phyloP scores from a whole-genome alignment of 2,888 invertebrate species.

The Catocala nupta region DNA sequence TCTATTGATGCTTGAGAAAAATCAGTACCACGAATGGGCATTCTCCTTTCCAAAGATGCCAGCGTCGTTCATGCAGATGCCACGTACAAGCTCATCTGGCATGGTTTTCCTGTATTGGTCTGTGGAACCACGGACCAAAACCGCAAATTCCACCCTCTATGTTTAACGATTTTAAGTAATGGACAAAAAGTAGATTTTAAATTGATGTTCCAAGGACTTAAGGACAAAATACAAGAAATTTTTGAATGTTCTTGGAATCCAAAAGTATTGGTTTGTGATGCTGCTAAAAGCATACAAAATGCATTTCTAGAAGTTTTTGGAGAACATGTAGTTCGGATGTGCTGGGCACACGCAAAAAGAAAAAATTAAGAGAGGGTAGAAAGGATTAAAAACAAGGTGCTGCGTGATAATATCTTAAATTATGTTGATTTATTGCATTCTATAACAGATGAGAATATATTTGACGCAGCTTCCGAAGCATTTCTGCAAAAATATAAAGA shows the following conservation, averaged over 20 bases:
- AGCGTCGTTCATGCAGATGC: background rate
- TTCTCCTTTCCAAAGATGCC: too few relatives aligned
- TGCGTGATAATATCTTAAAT: slow-evolving; percentile 13
- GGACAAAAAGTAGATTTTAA: background rate
- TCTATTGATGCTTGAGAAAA: too few relatives aligned
- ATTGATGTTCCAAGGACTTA: background rate
- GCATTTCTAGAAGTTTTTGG: background rate
- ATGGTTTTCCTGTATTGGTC: background rate
- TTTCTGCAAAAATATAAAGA: slow-evolving; percentile 22
- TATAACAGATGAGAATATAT: slow-evolving; percentile 11
- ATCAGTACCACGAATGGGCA: too few relatives aligned
- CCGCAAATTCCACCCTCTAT: background rate
- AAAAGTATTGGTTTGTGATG: background rate
- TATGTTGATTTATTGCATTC: slow-evolving; percentile 10
- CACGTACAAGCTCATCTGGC: background rate
- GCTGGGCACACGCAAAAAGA: slow-evolving; percentile 17
- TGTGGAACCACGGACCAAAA: background rate
- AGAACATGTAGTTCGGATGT: background rate
- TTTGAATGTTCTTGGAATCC: background rate
- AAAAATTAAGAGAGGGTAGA: slow-evolving; percentile 12
- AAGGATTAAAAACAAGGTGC: slow-evolving; percentile 14
- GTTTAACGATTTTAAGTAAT: background rate
- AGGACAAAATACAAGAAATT: background rate
- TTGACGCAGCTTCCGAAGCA: slow-evolving; percentile 8
- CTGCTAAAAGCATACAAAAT: background rate